phyloP scores from a whole-genome alignment of 2,888 invertebrate species.

The Eristalis tenax region DNA sequence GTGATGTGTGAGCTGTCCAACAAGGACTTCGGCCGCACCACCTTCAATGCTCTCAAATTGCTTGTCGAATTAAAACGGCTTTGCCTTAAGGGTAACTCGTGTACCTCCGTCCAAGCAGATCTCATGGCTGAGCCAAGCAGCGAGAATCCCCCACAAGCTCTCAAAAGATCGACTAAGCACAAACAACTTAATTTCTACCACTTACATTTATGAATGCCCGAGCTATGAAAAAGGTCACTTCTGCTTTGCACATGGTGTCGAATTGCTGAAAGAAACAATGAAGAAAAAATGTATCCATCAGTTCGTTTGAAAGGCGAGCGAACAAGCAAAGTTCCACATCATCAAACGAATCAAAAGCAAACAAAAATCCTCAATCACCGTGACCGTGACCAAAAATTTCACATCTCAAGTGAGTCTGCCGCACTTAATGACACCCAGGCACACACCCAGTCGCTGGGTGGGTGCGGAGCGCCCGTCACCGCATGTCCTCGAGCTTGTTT shows the following conservation, averaged over 20 bases:
- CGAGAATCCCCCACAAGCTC: not conserved
- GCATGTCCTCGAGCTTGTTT: slow-evolving; percentile 5
- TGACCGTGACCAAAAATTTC: slow-evolving; percentile 10
- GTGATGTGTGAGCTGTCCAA: no score
- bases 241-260: slow-evolving; percentile 89
- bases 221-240: slow-evolving; percentile 88
- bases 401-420: slow-evolving; percentile 11
- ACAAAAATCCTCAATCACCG: slow-evolving; percentile 10
- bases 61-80: no score
- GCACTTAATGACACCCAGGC: not conserved
- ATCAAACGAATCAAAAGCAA: not conserved
- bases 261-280: slow-evolving; percentile 85
- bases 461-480: not conserved
- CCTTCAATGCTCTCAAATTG: no score
- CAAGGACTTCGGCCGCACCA: no score
- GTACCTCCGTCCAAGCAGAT: no score
- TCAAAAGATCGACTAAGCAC: not conserved
- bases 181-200: slow-evolving; percentile 74
- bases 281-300: slow-evolving; percentile 17
- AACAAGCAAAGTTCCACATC: not conserved
- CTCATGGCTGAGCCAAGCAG: not conserved
- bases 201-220: slow-evolving; percentile 89
- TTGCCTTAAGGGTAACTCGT: no score
- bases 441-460: not conserved
- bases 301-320: not conserved